Base-by-base conservation (phyloP, 2,113 vertebrate species). In the Heterochromis multidens region DNA sequence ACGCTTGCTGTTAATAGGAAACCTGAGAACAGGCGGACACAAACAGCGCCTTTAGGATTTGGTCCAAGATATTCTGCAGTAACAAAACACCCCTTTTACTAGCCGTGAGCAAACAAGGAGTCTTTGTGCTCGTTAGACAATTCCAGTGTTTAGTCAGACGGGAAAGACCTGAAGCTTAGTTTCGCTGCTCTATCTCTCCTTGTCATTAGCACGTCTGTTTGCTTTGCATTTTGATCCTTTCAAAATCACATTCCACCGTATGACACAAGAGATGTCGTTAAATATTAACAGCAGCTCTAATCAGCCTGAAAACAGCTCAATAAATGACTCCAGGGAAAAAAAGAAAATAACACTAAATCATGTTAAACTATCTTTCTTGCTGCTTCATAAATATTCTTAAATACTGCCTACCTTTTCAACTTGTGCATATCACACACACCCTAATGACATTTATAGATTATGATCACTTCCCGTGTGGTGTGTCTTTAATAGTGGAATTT, bases 81-180 rank as follows among this genome's bases (percentile, higher is more conserved):
- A 81, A 92, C 87, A 91, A 84, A 86, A 79, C 35, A 3, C 1
- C 74, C 78, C 61, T 72, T 72, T 61, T 46, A 31, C 23, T 9
- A 40, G 25, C 67, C 54, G 27, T 10, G 2, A 27, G 33, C 72
- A 61, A 81, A 94, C 90, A 95, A 90, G 54, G 88, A 59, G 81
- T 57, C 94, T 93, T 95, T 95, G 93, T 95, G 59, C 83, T 81
- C 14, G 25, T 13, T 70, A 5, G 27, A 92, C 86, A 93, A 89
- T 86, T 77, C 80, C 81, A 37, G 87, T 86, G 11, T 93, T 94
- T 79, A 95, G 25, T 79, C 81, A 4, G 52, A 81, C 60, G 74
- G 35, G 61, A 65, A 77, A 61, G 70, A 72, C 65, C 67, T 12
- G 3, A 16, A 1, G 58, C 85, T 33, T 56, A 40, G 37, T 59